phyloP scores from a whole-genome alignment of 2,888 invertebrate genomes.

The Buathra laborator region DNA sequence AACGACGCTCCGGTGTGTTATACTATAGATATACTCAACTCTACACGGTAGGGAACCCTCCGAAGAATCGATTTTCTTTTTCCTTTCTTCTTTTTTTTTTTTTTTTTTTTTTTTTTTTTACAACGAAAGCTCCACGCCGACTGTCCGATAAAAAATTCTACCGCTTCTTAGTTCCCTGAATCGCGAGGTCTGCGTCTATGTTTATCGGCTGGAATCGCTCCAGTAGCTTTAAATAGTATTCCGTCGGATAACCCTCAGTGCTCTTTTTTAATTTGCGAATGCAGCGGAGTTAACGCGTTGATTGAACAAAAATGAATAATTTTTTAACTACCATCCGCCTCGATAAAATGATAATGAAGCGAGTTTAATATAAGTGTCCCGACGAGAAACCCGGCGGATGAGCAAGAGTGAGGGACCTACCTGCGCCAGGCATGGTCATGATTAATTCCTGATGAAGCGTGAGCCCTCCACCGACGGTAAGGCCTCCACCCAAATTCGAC shows the following conservation, averaged over 20 bases:
- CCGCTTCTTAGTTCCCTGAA: background rate
- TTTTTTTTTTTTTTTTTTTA: background rate
- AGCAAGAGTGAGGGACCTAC: constrained; percentile 69
- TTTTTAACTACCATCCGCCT: background rate
- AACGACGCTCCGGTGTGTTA: constrained; percentile 15
- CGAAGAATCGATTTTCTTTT: constrained; percentile 43
- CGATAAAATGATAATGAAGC: constrained; percentile 4
- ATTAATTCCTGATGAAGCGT: constrained; percentile 84
- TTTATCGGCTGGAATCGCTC: background rate
- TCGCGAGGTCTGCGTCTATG: background rate
- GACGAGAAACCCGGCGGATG: constrained; percentile 34
- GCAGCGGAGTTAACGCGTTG: background rate
- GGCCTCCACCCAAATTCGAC: constrained; percentile 83
- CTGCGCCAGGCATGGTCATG: constrained; percentile 83
- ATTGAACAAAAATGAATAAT: background rate
- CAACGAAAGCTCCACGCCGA: background rate
- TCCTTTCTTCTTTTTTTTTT: background rate
- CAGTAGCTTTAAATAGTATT: background rate
- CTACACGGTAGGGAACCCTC: background rate
- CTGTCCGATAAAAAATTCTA: background rate
- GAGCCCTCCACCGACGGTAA: constrained; percentile 82
- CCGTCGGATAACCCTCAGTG: background rate
- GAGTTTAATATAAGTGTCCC: constrained; percentile 5
- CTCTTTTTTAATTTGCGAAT: background rate
- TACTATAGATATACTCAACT: background rate